Evolutionary conservation across 2,888 invertebrate genomes (phyloP).

Genomic region (Fragum sueziense): DNA sequence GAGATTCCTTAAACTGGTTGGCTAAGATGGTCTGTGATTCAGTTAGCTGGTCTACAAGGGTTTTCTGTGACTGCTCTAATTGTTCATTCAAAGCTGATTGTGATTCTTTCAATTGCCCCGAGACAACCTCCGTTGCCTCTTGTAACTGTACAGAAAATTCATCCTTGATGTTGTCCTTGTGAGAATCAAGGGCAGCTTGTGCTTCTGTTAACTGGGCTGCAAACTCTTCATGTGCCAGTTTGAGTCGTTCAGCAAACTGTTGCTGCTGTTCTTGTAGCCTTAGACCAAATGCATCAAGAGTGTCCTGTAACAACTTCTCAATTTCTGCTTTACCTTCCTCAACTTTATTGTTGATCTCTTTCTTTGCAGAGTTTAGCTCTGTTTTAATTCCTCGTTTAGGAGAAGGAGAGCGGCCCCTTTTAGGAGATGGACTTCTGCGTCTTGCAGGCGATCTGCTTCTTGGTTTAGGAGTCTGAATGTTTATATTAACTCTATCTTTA

Average conservation of each 20-base stretch:
- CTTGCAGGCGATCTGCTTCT: conserved; percentile 29
- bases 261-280: conserved; percentile 52
- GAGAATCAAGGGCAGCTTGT: conserved; percentile 35
- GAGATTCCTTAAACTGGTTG: conserved; percentile 53
- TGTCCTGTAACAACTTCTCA: conserved; percentile 50
- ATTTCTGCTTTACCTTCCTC: conserved; percentile 55
- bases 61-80: conserved; percentile 43
- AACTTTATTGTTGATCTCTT: conserved; percentile 51
- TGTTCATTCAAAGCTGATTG: conserved; percentile 47
- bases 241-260: conserved; percentile 53
- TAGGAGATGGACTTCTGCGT: conserved; percentile 19
- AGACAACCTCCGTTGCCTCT: conserved; percentile 36
- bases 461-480: conserved; percentile 7
- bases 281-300: conserved; percentile 47
- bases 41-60: conserved; percentile 42
- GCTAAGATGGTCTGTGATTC: conserved; percentile 48
- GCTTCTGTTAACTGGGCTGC: conserved; percentile 48
- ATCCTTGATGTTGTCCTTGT: conserved; percentile 46
- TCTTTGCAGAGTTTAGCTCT: conserved; percentile 45
- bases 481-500: conserved; percentile 24
- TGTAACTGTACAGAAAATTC: conserved; percentile 37
- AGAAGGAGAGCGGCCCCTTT: conserved; percentile 48
- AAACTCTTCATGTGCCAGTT: conserved; percentile 53
- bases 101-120: conserved; percentile 47
- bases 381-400: conserved; percentile 43